phyloP scores from a whole-genome alignment of 1,140 invertebrate species.

The Papilio polyxenes region DNA sequence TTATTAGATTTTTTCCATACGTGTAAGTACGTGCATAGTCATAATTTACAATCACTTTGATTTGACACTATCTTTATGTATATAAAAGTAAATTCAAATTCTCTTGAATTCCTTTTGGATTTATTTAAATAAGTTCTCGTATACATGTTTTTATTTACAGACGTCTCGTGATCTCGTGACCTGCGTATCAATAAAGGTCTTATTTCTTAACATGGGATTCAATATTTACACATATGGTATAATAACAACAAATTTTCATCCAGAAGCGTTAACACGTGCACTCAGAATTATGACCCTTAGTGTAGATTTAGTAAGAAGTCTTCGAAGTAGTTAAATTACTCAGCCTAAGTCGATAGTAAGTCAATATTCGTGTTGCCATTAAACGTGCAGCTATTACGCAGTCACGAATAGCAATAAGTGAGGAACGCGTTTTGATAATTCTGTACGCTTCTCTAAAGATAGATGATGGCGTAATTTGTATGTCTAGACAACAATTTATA shows the following conservation, averaged over 20 bases:
- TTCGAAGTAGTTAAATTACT: background rate
- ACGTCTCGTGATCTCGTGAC: conserved; percentile 32
- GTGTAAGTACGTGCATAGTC: background rate
- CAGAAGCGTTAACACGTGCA: background rate
- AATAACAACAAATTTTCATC: background rate
- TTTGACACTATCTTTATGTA: background rate
- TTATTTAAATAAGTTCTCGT: background rate
- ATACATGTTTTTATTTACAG: background rate
- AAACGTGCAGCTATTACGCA: conserved; percentile 2
- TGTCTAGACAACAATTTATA: background rate
- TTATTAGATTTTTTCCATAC: background rate
- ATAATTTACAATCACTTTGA: background rate
- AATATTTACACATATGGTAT: background rate
- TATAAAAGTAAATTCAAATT: too few species aligned
- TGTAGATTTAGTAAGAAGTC: background rate
- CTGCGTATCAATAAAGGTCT: background rate
- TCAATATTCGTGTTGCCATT: background rate
- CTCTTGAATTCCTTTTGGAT: background rate
- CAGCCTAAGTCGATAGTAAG: background rate
- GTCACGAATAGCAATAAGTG: conserved; percentile 8
- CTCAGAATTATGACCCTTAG: background rate
- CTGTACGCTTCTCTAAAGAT: background rate
- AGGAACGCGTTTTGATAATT: conserved; percentile 9
- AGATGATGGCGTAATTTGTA: background rate
- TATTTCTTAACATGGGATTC: background rate